A percentile compares a stretch with the other conserved stretches of the same genome.
These are phyloP conservation scores for Odontomachus brunneus DNA, from an alignment of 1,140 invertebrate genomes.

Conservation along the genomic window DNA sequence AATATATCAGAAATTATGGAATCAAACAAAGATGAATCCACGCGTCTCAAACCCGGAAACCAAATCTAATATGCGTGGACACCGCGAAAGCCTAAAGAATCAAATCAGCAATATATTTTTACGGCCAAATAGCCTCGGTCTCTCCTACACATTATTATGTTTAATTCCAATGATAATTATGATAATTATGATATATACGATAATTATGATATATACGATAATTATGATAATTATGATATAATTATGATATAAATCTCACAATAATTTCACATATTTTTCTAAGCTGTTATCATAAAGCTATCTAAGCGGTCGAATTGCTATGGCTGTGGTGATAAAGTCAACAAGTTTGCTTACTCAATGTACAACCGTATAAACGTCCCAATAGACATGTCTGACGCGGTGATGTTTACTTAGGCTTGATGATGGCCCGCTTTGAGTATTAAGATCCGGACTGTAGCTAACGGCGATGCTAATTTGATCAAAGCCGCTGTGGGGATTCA, in stretches of 20 bases:
- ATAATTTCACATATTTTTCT: neutral
- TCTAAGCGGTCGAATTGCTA: neutral
- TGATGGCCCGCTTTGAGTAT: constrained; percentile 40
- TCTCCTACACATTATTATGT: no score
- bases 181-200: no score
- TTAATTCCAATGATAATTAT: neutral
- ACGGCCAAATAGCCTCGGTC: no score
- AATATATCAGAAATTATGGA: no score
- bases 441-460: constrained; percentile 16
- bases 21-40: no score
- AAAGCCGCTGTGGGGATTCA: neutral
- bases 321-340: constrained; percentile 1
- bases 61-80: no score
- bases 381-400: constrained; percentile 11
- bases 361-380: neutral
- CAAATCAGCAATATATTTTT: no score
- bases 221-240: no score
- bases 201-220: no score
- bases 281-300: neutral
- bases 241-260: no score
- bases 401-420: constrained; percentile 45
- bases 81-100: no score
- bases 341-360: constrained; percentile 25
- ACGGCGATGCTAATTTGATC: constrained; percentile 43
- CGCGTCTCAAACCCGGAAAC: no score